Base-by-base conservation (phyloP, 2,797 vertebrate species). In the Microhierax caerulescens region DNA sequence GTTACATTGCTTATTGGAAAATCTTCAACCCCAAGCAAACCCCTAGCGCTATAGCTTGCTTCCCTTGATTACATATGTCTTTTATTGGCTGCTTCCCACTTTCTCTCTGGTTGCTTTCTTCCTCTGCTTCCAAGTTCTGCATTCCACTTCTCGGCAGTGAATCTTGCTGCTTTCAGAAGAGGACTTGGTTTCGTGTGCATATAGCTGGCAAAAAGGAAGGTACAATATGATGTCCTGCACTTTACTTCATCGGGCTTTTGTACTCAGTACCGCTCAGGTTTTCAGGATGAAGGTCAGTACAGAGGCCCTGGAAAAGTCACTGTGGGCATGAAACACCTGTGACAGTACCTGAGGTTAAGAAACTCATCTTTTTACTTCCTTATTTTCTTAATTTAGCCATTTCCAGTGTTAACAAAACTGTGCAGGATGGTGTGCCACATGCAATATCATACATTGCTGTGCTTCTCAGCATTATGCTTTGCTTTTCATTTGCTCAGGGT, bases 1-100 rank as follows among this genome's bases (percentile, higher is more conserved):
- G 54, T 92, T 95, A 81, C 74, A 82, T 17, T 86, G 88, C 89
- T 88, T 96, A 95, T 70, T 94, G 89, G 67, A 96, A 96, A 87
- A 92, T 78, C 56, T 86, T 95, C 69, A 76, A 57, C 27, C 12
- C 28, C 13, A 56, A 85, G 85, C 50, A 87, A 93, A 90, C 14
- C 37, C 37, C 90, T 74, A 79, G 57, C 41, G 69, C 63, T 73
- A n/a, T 32, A 78, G 51, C 64, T 90, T 64, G 30, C 61, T 82
- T 93, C 32, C 28, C 56, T 90, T 85, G 74, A 85, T 90, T 90
- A 72, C 36, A 12, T 48, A 54, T 69, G 69, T 86, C 57, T 82
- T 87, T 85, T 91, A 72, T 85, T 84, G 87, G 45, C 50, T 78
- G 37, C 20, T 74, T 92, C 70, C 37, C 39, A 75, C 86, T 88